Evolutionary conservation across 1,140 invertebrate genomes (phyloP), one percentile per base, ranked within the genome.

Genomic region (Mylabris phalerata): DNA sequence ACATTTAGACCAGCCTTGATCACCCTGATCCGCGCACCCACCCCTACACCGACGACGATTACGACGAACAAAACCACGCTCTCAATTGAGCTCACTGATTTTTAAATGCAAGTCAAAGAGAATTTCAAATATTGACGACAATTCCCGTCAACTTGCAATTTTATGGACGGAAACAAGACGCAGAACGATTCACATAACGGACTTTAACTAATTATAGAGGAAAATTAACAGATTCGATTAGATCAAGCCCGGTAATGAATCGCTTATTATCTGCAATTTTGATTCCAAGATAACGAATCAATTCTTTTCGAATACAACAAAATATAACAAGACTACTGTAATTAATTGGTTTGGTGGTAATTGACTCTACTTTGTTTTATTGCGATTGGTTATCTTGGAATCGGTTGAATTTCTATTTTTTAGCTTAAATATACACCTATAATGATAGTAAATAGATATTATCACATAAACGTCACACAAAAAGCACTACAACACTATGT

Each of bases 381-480:
- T 19, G 32, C 7, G 41, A 42, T 42, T 42, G 0, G 9, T n/a
- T 42, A n/a, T n/a, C 41, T 42, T 42, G 41, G 41, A 42, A 42
- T 11, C 11, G 9, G 41, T 42, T 26, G 52, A 38, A 48, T 48
- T 45, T 47, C 40, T 19, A 38, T 48, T 11, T 19, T 49, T 45
- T 49, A 41, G 50, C 50, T 25, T 47, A 60, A 60, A 65, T 44
- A 61, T 62, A 63, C 61, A 67, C 63, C 61, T 69, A 68, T 55
- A 56, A 60, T 66, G 64, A 68, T 71, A 69, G 61, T 70, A 69
- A 32, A 68, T 69, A 68, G 62, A 70, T 71, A 73, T 19, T 75
- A 75, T 75, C 74, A 75, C 74, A 75, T 73, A 71, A 74, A 74
- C 69, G 66, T 73, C 73, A 75, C 73, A 75, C 71, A 66, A 72